These are phyloP conservation scores for Pipra filicauda DNA, from an alignment of 2,113 vertebrate species.

Conservation along the genomic window DNA sequence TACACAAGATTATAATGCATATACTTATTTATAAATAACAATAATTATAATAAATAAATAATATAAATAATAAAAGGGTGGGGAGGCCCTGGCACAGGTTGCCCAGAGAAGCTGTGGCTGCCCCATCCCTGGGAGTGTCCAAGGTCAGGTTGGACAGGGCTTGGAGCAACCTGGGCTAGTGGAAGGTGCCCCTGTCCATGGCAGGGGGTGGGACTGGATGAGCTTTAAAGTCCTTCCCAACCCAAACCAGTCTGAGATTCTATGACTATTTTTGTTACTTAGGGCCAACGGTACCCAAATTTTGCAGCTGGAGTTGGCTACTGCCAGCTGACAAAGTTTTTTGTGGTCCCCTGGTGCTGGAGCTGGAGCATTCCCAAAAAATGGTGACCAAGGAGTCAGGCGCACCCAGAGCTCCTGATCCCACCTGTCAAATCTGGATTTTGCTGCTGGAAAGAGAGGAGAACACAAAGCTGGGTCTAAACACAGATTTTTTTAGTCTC, in stretches of 20 bases:
- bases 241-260: background rate
- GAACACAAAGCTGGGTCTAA: background rate
- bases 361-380: background rate
- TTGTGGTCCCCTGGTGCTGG: accelerated
- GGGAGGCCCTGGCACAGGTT: background rate
- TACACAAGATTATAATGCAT: background rate
- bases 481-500: background rate
- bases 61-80: background rate
- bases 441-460: background rate
- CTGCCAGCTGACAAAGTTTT: background rate
- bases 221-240: background rate
- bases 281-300: background rate
- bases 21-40: background rate
- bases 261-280: background rate
- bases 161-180: background rate
- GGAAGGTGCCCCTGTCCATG: background rate
- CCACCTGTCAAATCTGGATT: background rate
- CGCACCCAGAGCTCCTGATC: background rate
- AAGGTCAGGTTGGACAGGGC: background rate
- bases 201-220: background rate
- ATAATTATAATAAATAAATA: background rate
- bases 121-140: background rate
- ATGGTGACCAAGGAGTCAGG: background rate
- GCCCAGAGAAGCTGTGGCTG: background rate
- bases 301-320: background rate